Percentiles rank a stretch among this genome's conserved stretches.
Conservation (phyloP, 2,113 vertebrate species). For the Rhea pennata region DNA sequence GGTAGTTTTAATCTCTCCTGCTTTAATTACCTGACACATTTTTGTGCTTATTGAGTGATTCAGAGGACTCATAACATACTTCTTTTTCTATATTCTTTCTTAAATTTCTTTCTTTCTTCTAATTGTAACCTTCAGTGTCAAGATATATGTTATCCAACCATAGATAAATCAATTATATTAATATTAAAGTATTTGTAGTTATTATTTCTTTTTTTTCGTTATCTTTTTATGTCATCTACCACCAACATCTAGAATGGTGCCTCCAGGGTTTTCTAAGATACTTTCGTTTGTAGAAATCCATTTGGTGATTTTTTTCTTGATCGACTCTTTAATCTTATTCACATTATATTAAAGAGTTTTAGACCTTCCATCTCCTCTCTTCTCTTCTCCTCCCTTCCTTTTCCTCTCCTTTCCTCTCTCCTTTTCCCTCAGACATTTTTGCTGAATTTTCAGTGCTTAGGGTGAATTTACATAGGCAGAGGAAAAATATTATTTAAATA, state of each 20-base stretch:
- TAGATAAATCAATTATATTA: background rate
- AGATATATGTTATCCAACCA: background rate
- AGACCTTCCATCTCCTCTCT: background rate
- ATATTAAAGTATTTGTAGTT: background rate
- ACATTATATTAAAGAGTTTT: background rate
- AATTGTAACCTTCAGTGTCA: background rate
- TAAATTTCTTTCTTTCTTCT: background rate
- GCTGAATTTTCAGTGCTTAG: background rate
- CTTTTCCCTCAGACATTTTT: too few relatives aligned
- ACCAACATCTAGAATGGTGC: background rate
- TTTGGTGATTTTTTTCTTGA: background rate
- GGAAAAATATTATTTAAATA: background rate
- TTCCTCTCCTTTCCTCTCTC: too few relatives aligned
- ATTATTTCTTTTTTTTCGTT: background rate
- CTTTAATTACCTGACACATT: background rate
- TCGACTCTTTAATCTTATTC: background rate
- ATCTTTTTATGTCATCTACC: background rate
- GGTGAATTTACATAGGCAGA: background rate
- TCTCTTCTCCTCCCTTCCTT: too few relatives aligned
- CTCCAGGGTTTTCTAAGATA: background rate
- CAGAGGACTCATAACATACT: background rate
- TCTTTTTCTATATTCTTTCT: background rate
- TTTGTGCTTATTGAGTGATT: background rate
- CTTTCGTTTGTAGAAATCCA: background rate
- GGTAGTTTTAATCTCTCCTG: background rate